Percentiles rank a stretch among this genome's conserved stretches.
phyloP scores from a whole-genome alignment of 2,797 vertebrate species.

The Protonibea diacanthus region DNA sequence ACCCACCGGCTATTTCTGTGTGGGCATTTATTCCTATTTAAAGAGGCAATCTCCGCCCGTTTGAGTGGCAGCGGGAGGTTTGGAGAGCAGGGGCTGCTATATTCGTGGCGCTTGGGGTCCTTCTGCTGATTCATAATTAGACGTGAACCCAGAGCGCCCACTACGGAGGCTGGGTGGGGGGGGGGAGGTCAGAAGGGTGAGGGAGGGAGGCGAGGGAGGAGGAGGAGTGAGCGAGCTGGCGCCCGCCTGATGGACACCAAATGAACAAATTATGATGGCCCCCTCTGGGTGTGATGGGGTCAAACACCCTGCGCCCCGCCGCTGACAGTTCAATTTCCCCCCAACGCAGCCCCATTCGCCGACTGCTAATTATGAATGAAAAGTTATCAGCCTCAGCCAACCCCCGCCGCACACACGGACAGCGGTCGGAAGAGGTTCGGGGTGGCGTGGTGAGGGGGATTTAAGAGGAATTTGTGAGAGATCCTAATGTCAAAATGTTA shows the following conservation, averaged over 20 bases:
- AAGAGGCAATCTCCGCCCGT: slow-evolving; percentile 91
- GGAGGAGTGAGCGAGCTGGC: slow-evolving; percentile 89
- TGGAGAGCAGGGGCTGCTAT: slow-evolving; percentile 84
- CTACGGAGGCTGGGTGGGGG: slow-evolving; percentile 84
- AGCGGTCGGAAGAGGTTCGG: slow-evolving; percentile 70
- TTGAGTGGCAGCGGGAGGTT: slow-evolving; percentile 96
- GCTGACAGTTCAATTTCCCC: slow-evolving; percentile 99
- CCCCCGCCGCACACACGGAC: slow-evolving; percentile 69
- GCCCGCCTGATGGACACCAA: slow-evolving; percentile 99
- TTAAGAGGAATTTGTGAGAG: slow-evolving; percentile 93
- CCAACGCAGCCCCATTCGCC: slow-evolving; percentile 94
- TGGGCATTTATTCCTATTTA: slow-evolving; percentile 94
- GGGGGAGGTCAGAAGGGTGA: slow-evolving; percentile 96
- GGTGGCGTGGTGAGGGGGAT: slow-evolving; percentile 74
- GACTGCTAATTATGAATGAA: slow-evolving; percentile 99
- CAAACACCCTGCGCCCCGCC: slow-evolving; percentile 96
- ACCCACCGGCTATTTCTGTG: slow-evolving; percentile 85
- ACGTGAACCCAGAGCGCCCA: slow-evolving; percentile 96
- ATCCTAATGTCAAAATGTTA: slow-evolving; percentile 99
- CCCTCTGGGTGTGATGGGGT: slow-evolving; percentile 99
- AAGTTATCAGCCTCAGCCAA: slow-evolving; percentile 95
- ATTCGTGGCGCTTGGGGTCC: slow-evolving; percentile 89
- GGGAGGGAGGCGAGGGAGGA: slow-evolving; percentile 89
- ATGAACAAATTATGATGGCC: slow-evolving; percentile 99
- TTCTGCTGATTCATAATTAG: slow-evolving; percentile 98